Conservation (phyloP, 2,888 invertebrate genomes). For the Diadromus collaris region DNA sequence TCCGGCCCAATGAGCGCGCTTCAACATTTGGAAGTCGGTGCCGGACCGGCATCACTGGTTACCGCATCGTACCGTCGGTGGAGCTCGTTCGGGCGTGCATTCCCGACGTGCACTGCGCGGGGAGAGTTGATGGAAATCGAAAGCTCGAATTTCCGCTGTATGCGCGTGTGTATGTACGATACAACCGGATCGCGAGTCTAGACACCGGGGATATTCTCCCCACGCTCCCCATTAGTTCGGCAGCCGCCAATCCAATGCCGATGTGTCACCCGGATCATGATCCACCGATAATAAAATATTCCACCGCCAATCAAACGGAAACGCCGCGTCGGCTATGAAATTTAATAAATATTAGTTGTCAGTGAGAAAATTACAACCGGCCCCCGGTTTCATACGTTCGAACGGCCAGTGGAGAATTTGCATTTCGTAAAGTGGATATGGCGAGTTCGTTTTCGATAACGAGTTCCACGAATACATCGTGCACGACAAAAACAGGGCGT, state of each 20-base stretch:
- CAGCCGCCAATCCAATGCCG: conserved; percentile 6
- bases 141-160: conserved; percentile 26
- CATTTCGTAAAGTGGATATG: not conserved
- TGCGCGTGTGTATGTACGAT: not conserved
- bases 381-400: not conserved
- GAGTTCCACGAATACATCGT: no score
- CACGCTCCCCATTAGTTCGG: conserved; percentile 26
- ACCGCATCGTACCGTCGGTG: conserved; percentile 50
- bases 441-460: not conserved
- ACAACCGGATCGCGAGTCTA: conserved; percentile 24
- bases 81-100: conserved; percentile 47
- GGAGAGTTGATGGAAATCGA: conserved; percentile 48
- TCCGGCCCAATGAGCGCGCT: conserved; percentile 52
- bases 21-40: conserved; percentile 50
- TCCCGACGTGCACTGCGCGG: conserved; percentile 8
- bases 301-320: conserved; percentile 3
- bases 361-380: not conserved
- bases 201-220: conserved; percentile 38
- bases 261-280: conserved; percentile 27
- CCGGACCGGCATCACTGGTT: conserved; percentile 24
- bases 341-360: conserved; percentile 8
- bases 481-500: no score
- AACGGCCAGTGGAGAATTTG: not conserved
- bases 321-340: not conserved
- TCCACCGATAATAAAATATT: conserved; percentile 19